phyloP scores from a whole-genome alignment of 2,888 invertebrate species.

The Stegophylla sp. region DNA sequence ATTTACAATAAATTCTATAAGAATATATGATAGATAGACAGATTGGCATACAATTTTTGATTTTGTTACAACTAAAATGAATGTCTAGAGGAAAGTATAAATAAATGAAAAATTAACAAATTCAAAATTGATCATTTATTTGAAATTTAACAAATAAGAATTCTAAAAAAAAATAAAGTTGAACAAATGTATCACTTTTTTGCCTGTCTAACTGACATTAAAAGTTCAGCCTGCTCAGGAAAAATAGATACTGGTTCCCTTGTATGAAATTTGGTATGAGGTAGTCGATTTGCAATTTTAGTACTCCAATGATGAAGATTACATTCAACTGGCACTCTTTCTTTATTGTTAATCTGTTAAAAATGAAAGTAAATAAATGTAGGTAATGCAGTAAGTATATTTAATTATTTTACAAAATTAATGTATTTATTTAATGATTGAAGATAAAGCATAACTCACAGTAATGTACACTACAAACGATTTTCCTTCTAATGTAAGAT shows the following conservation, averaged over 20 bases:
- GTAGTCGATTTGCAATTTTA: conserved; percentile 70
- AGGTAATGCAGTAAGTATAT: no score
- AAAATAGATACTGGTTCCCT: conserved; percentile 70
- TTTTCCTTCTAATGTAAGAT: conserved; percentile 78
- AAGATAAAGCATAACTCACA: conserved; percentile 67
- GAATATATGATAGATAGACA: no score
- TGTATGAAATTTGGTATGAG: conserved; percentile 69
- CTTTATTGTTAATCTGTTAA: conserved; percentile 75
- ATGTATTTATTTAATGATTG: background rate
- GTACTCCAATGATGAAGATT: conserved; percentile 81
- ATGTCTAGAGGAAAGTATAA: background rate
- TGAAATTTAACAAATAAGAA: conserved; percentile 10
- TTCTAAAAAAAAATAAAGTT: conserved; percentile 7
- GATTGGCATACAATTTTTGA: no score
- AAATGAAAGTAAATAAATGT: conserved; percentile 23
- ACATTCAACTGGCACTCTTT: conserved; percentile 78
- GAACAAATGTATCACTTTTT: background rate
- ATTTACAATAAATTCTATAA: no score
- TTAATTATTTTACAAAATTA: conserved; percentile 2
- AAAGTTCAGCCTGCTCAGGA: conserved; percentile 66
- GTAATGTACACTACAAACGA: conserved; percentile 82
- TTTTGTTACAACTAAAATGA: no score
- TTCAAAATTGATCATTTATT: background rate
- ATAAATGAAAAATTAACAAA: background rate
- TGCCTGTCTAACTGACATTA: conserved; percentile 40